Evolutionary conservation across 2,888 invertebrate species (phyloP).

Genomic region (Brenthis ino): DNA sequence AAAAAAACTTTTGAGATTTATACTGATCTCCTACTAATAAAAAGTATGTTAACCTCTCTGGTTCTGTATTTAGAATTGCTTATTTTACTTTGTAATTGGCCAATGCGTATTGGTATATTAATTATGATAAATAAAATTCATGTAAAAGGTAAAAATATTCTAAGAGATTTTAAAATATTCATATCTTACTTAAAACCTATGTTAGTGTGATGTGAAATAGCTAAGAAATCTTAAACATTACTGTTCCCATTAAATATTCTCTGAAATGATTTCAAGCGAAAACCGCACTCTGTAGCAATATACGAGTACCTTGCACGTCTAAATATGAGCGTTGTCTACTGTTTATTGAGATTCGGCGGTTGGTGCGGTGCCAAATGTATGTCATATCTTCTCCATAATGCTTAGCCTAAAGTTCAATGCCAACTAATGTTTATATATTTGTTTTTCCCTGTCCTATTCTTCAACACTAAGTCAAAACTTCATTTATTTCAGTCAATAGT

Average conservation of each 20-base stretch:
- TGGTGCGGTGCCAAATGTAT: constrained; percentile 72
- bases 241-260: constrained; percentile 14
- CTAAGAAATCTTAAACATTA: constrained; percentile 6
- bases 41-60: too few species aligned
- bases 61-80: too few species aligned
- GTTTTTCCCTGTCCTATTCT: not conserved
- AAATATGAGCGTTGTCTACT: constrained; percentile 37
- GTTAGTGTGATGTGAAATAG: not conserved
- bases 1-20: too few species aligned
- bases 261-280: constrained; percentile 13
- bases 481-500: not conserved
- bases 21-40: too few species aligned
- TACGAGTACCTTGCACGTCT: constrained; percentile 21
- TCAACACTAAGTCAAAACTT: not conserved
- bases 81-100: too few species aligned
- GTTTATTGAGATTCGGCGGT: constrained; percentile 46
- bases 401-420: constrained; percentile 69
- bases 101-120: too few species aligned
- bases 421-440: constrained; percentile 39
- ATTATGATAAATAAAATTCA: too few species aligned
- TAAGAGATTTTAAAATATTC: constrained; percentile 5
- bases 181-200: not conserved
- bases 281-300: constrained; percentile 10
- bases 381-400: constrained; percentile 45
- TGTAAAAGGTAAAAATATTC: not conserved